phyloP scores from a whole-genome alignment of 2,888 invertebrate species.

The Apodemia zela region DNA sequence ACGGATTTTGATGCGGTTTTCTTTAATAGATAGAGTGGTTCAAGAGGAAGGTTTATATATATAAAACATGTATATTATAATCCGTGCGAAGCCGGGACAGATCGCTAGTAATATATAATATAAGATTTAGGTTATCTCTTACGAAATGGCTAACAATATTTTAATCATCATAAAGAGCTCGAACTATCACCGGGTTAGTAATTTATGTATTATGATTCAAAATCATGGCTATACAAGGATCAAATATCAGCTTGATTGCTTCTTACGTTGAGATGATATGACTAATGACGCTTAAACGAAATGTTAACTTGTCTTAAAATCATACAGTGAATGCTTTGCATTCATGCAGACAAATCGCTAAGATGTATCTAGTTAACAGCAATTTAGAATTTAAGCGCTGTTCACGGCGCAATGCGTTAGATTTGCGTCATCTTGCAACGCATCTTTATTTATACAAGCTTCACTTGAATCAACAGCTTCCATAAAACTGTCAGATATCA shows the following conservation, averaged over 20 bases:
- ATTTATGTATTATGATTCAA: neutral
- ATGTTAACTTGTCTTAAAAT: neutral
- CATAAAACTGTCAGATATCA: slow-evolving; percentile 28
- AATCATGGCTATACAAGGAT: neutral
- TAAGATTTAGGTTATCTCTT: no score
- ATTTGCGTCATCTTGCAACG: slow-evolving; percentile 55
- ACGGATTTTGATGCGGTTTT: no score
- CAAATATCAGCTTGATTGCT: neutral
- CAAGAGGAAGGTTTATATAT: no score
- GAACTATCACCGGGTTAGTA: neutral
- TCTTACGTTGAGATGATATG: neutral
- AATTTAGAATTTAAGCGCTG: slow-evolving; percentile 46
- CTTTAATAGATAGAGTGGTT: no score
- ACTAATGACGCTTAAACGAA: neutral
- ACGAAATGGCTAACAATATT: neutral
- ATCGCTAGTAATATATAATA: no score
- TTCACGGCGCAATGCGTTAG: slow-evolving; percentile 39
- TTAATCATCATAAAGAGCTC: neutral
- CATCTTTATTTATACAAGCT: slow-evolving; percentile 50
- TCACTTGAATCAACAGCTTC: slow-evolving; percentile 26
- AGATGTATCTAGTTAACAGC: slow-evolving; percentile 14
- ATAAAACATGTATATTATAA: no score
- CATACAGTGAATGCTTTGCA: neutral
- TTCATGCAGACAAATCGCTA: slow-evolving; percentile 9
- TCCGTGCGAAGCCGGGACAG: no score